Base-by-base conservation (phyloP, 1,140 invertebrate genomes). In the Pygmarrhopalites habei region DNA sequence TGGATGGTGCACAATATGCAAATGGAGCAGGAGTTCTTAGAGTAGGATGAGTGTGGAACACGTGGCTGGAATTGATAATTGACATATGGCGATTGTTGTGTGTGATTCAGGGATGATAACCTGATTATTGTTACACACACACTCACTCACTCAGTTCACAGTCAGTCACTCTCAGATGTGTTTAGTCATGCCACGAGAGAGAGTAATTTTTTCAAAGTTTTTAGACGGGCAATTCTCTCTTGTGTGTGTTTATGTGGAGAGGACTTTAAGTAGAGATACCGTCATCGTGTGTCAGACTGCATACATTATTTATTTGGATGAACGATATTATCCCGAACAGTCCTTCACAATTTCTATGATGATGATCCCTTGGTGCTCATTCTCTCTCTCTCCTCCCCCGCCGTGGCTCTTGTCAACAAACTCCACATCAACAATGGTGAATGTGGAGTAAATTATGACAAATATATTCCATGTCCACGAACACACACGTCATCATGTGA, bases 361-460 rank as follows among this genome's bases (percentile, higher is more conserved):
- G 5, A 7, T 35, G 32, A 35, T n/a, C n/a, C n/a, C n/a, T 39
- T 17, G 17, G 35, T 10, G 35, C 10, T 39, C 10, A 39, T 17
- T 39, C 35, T 39, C 17, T 17, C 35, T 17, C 7, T 39, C 17
- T 17, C 35, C 35, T 39, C 17, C 10, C 10, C 17, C 10, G 10
- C 35, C 35, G 17, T 39, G 7, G 19, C 7, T 4, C 44, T 46
- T 46, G 44, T 46, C 44, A 46, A 46, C 44, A 21, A 46, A 5
- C 7, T 46, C n/a, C 10, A 5, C 21, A n/a, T 46, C 21, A 56
- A 56, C 53, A 56, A 56, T 56, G 35, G 53, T 56, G 53, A 39
- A 30, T 39, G 51, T 23, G 10, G 19, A 49, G 46, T 47, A 56
- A 58, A 63, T 63, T 63, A 58, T 63, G 55, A 58, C 61, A 58